Conservation (phyloP, 2,113 vertebrate species). For the Apaloderma vittatum region DNA sequence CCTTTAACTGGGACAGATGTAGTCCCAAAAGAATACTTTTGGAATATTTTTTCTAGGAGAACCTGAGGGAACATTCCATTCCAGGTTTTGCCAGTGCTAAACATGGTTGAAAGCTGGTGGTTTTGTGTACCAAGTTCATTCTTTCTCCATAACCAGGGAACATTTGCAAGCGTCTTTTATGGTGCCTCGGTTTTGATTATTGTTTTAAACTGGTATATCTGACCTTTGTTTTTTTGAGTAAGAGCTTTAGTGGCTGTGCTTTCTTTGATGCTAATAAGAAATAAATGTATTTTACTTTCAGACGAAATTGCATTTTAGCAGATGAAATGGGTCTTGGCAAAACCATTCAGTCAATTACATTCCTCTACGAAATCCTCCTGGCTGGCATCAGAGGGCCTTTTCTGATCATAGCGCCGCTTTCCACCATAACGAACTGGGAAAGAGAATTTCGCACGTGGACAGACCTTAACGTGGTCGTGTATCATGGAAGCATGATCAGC, state of each 20-base stretch:
- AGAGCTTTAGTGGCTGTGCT: neutral
- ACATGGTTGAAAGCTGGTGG: neutral
- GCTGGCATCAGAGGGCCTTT: constrained; percentile 92
- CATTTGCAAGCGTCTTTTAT: neutral
- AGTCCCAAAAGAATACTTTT: neutral
- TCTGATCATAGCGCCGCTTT: constrained; percentile 96
- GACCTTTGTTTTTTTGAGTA: constrained; percentile 14
- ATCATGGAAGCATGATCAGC: constrained; percentile 96
- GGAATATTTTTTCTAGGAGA: neutral
- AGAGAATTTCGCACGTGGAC: constrained; percentile 97
- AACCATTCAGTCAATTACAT: constrained; percentile 98
- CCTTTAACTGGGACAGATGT: neutral
- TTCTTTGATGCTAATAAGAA: neutral
- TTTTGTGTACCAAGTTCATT: neutral
- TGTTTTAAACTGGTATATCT: constrained; percentile 11
- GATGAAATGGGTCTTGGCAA: constrained; percentile 99
- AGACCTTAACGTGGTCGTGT: constrained; percentile 94
- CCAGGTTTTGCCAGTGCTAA: neutral
- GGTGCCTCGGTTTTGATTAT: neutral
- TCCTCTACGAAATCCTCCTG: constrained; percentile 92
- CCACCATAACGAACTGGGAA: constrained; percentile 99
- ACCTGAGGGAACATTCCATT: neutral
- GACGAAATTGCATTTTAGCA: constrained; percentile 97
- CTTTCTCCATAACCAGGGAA: neutral
- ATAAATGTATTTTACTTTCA: constrained; percentile 72